These are phyloP conservation scores for Otolemur garnettii DNA, from an alignment of 2,113 vertebrate genomes.

Conservation along the genomic window DNA sequence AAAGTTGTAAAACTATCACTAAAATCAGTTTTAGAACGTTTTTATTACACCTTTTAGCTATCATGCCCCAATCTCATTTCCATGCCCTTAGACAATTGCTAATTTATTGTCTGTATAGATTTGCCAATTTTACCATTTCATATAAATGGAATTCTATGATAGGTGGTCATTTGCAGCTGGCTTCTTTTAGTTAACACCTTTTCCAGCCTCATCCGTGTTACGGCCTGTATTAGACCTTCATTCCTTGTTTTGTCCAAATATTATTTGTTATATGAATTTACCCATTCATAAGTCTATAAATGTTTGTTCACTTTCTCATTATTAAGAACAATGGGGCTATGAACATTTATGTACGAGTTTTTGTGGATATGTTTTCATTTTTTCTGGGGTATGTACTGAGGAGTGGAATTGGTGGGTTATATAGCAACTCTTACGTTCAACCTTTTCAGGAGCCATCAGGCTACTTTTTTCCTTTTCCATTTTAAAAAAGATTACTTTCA, in stretches of 20 bases:
- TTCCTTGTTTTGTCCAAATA: background rate
- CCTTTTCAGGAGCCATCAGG: background rate
- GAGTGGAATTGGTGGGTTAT: background rate
- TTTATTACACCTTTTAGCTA: background rate
- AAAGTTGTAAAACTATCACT: background rate
- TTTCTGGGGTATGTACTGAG: background rate
- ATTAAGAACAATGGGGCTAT: background rate
- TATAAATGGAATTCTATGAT: background rate
- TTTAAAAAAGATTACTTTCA: too few relatives aligned
- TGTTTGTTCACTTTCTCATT: constrained; percentile 8
- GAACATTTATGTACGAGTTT: background rate
- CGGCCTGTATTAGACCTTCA: background rate
- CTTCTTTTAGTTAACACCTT: background rate
- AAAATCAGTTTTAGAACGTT: background rate
- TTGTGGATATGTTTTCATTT: constrained; percentile 15
- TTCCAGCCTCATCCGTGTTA: background rate
- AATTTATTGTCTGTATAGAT: background rate
- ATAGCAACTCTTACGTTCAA: background rate
- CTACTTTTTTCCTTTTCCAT: background rate
- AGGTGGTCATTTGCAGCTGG: background rate
- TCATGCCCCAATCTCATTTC: background rate
- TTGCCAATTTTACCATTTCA: background rate
- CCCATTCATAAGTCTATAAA: background rate
- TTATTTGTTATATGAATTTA: background rate
- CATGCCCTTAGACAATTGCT: background rate